Percentiles rank a stretch among this genome's conserved stretches.
phyloP scores from a whole-genome alignment of 1,140 invertebrate species.

The Goniozus legneri region DNA sequence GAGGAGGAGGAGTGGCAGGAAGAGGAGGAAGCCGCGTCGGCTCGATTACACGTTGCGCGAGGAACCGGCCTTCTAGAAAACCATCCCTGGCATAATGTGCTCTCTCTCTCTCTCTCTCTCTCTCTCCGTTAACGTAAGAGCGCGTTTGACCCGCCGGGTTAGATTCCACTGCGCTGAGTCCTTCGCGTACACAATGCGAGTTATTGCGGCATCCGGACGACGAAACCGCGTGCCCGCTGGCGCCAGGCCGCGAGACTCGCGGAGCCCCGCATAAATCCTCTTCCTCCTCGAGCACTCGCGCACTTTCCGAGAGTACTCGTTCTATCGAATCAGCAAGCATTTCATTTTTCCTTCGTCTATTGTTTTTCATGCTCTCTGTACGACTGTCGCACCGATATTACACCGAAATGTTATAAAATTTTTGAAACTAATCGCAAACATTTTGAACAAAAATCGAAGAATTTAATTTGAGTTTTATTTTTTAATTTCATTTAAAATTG shows the following conservation, averaged over 20 bases:
- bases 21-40: constrained; percentile 10
- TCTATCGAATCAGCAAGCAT: background rate
- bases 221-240: constrained; percentile 27
- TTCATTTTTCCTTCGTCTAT: background rate
- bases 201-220: constrained; percentile 38
- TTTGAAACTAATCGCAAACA: too few relatives aligned
- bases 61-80: constrained; percentile 18
- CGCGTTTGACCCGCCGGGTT: constrained; percentile 45
- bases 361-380: too few relatives aligned
- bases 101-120: constrained; percentile 8
- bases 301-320: background rate
- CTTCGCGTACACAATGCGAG: constrained; percentile 42
- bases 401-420: too few relatives aligned
- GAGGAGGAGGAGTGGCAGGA: background rate
- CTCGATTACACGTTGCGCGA: constrained; percentile 18
- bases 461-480: too few relatives aligned
- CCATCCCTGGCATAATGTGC: constrained; percentile 23
- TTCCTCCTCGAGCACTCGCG: background rate
- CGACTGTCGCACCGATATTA: too few relatives aligned
- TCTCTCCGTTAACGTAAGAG: background rate
- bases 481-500: too few relatives aligned
- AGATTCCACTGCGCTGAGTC: constrained; percentile 39
- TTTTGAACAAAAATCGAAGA: too few relatives aligned
- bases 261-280: constrained; percentile 37
- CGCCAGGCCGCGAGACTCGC: constrained; percentile 18